Percentiles rank a stretch among this genome's conserved stretches.
These are phyloP conservation scores for Emys orbicularis DNA, from an alignment of 2,797 vertebrate species.

Conservation along the genomic window DNA sequence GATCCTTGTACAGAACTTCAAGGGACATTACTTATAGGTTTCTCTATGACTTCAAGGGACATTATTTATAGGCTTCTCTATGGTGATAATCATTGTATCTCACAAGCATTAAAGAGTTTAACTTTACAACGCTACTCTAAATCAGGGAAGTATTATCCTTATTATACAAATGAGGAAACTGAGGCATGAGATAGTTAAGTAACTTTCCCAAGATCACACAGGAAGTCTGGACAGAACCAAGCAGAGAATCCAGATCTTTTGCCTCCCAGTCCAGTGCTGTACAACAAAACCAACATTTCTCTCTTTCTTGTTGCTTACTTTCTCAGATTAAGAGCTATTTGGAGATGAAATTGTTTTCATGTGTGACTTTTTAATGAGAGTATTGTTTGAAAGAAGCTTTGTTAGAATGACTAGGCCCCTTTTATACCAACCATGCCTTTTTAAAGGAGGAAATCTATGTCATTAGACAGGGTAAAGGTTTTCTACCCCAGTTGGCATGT, in stretches of 20 bases:
- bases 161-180: conserved; percentile 56
- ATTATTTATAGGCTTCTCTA: conserved; percentile 52
- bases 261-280: not conserved
- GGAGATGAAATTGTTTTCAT: rapidly evolving
- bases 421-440: not conserved
- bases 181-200: not conserved
- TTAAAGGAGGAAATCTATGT: not conserved
- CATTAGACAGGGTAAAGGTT: not conserved
- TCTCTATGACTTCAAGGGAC: no score
- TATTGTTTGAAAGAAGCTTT: rapidly evolving
- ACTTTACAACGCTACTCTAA: conserved; percentile 28
- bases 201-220: not conserved
- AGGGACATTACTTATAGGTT: not conserved
- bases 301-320: not conserved
- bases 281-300: not conserved
- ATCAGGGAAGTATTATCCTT: not conserved
- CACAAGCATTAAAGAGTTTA: conserved; percentile 63
- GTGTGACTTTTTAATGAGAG: not conserved
- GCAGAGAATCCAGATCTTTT: not conserved
- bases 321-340: rapidly evolving
- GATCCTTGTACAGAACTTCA: conserved; percentile 60
- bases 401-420: not conserved
- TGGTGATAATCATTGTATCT: conserved; percentile 23
- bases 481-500: not conserved
- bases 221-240: not conserved